A percentile compares a stretch with the other conserved stretches of the same genome.
phyloP scores from a whole-genome alignment of 2,888 invertebrate genomes.

The Stenoptilia bipunctidactyla region DNA sequence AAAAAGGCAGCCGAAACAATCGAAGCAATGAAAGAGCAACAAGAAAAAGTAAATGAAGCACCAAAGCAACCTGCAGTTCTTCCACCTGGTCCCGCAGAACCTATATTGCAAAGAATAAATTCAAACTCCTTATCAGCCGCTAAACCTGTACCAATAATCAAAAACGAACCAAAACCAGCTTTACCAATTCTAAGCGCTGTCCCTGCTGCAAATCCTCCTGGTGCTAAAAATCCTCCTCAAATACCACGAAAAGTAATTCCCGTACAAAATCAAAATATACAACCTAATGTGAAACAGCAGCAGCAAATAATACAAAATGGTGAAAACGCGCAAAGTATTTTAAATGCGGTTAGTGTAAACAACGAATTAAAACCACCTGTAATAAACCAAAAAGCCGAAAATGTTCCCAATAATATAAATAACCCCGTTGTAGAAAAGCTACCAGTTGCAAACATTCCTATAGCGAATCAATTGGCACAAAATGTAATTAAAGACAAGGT shows the following conservation, averaged over 20 bases:
- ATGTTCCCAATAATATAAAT: background rate
- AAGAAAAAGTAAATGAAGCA: background rate
- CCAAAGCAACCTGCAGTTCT: slow-evolving; percentile 1
- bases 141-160: background rate
- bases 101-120: too few relatives aligned
- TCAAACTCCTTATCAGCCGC: too few relatives aligned
- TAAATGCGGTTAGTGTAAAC: too few relatives aligned
- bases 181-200: too few relatives aligned
- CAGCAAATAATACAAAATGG: too few relatives aligned
- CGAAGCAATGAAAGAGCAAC: slow-evolving; percentile 51
- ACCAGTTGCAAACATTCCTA: too few relatives aligned
- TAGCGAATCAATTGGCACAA: slow-evolving; percentile 1
- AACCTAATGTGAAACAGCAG: too few relatives aligned
- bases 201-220: too few relatives aligned
- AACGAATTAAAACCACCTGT: too few relatives aligned
- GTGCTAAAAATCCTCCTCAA: background rate
- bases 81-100: background rate
- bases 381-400: background rate
- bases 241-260: background rate
- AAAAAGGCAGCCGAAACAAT: slow-evolving; percentile 53
- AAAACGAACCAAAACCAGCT: background rate
- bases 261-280: too few relatives aligned
- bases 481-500: slow-evolving; percentile 8
- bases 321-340: too few relatives aligned
- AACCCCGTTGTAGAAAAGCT: slow-evolving; percentile 6